Evolutionary conservation across 2,797 vertebrate genomes (phyloP), one percentile per base, ranked within the genome.

Genomic region (Chromobotia macracanthus): DNA sequence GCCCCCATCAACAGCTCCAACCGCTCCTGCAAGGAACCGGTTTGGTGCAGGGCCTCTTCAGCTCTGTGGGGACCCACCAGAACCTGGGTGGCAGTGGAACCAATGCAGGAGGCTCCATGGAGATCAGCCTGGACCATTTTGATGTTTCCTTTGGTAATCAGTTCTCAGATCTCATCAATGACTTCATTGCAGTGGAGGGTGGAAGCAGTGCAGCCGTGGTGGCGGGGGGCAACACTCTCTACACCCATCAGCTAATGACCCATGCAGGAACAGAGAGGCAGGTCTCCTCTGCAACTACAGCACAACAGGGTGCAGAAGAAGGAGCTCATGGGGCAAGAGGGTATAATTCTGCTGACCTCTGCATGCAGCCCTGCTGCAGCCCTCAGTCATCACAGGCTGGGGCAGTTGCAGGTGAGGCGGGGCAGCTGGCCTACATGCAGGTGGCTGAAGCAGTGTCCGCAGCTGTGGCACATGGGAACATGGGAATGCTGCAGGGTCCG

Each of bases 161-260:
- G 90, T 99, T 99, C 91, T 98, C 98, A 3, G 98, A 99, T 93
- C 96, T 99, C 88, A 99, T 99, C 88, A 98, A 98, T 0, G 97
- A 99, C 90, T 99, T 99, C 91, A 99, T 99, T 90, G 96, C 98
- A 0, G 97, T 98, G 66, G 98, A 99, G 88, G 95, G 96, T 48
- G 95, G 96, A 69, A 91, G 87, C 6, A 65, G 75, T 9, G 51
- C 89, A 75, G 56, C 89, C 86, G 63, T 95, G 68, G 84, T 84
- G 15, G 35, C 84, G 56, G 85, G 91, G 48, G 89, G 92, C 61
- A 83, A 69, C 48, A 73, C 93, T 61, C 89, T 95, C 75, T 96
- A 95, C 0, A 91, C 94, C 44, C 95, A 95, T 86, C 95, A 94
- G 89, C 93, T 99, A 87, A 96, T 97, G 92, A 86, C 90, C 23